These are phyloP conservation scores for Macrotis lagotis DNA, from an alignment of 2,113 vertebrate species.

Conservation along the genomic window DNA sequence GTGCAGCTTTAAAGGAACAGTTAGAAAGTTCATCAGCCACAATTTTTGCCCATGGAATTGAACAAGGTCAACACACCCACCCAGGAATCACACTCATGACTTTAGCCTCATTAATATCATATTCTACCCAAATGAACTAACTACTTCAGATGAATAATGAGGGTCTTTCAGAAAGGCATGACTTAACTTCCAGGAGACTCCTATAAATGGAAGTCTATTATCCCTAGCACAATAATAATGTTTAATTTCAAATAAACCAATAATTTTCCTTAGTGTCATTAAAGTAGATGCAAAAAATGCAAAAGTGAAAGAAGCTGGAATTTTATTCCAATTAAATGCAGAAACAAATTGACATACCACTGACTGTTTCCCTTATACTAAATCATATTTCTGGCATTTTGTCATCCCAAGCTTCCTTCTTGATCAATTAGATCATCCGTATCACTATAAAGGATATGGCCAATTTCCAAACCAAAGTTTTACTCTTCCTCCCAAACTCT, in stretches of 20 bases:
- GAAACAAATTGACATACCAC: neutral
- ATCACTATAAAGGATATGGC: conserved; percentile 22
- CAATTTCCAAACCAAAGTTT: conserved; percentile 20
- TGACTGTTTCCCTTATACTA: neutral
- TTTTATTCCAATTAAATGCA: neutral
- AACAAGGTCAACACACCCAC: neutral
- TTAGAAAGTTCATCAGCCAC: neutral
- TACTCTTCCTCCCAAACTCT: neutral
- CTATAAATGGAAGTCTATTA: neutral
- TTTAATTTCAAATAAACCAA: neutral
- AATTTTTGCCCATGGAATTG: neutral
- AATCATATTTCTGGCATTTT: neutral
- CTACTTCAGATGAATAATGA: neutral
- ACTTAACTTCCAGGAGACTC: neutral
- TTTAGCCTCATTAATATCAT: neutral
- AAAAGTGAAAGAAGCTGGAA: neutral
- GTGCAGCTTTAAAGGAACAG: neutral
- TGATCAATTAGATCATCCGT: neutral
- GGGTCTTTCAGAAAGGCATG: neutral
- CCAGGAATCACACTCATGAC: neutral
- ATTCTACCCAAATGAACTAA: neutral
- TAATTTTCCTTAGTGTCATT: neutral
- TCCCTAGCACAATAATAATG: neutral
- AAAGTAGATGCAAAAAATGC: neutral
- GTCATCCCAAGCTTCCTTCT: neutral